Base-by-base conservation (phyloP, 53 echinoderm and acorn worm genomes). In the Hippasteria phrygiana region DNA sequence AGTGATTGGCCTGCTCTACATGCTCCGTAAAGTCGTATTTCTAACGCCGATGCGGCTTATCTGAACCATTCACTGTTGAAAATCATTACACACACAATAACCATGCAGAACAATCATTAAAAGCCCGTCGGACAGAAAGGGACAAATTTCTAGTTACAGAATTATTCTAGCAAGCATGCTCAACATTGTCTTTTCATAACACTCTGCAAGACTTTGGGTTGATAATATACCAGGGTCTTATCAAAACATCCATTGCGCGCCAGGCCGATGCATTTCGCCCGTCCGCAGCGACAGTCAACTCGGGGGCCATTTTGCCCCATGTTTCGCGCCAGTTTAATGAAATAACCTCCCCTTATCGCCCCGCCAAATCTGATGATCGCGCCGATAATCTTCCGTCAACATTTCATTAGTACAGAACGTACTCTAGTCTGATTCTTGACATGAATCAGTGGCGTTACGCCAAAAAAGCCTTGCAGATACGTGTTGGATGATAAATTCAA, bases 341-440 rank as follows among this genome's bases (percentile, higher is more conserved):
- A 65, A 65, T 20, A 29, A 20, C 34, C 65, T 4, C 65, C 29
- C 33, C 37, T 2, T 4, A 63, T 26, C 16, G 22, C 26, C 69
- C 36, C 36, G 69, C 69, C 69, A 67, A 67, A 67, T 67, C 69
- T 67, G 69, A 67, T 67, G 69, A 67, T 67, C 69, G n/a, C 69
- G 34, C 34, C n/a, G 69, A 67, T 67, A 67, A 67, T 36, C 69
- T 67, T 35, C 33, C 69, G 69, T 32, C 69, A 67, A 35, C 36
- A 67, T 67, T 67, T 67, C 69, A 67, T 67, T 67, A 67, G 13
- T 33, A 36, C 37, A 35, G 34, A 67, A 36, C 37, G 12, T 2
- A 4, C 11, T 12, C 69, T 31, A 11, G n/a, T 26, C 69, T 32
- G 14, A 35, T 35, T 1, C 69, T 10, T 2, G 69, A 34, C 33